These are phyloP conservation scores for Eilema depressum DNA, from an alignment of 2,888 invertebrate genomes.

Conservation along the genomic window DNA sequence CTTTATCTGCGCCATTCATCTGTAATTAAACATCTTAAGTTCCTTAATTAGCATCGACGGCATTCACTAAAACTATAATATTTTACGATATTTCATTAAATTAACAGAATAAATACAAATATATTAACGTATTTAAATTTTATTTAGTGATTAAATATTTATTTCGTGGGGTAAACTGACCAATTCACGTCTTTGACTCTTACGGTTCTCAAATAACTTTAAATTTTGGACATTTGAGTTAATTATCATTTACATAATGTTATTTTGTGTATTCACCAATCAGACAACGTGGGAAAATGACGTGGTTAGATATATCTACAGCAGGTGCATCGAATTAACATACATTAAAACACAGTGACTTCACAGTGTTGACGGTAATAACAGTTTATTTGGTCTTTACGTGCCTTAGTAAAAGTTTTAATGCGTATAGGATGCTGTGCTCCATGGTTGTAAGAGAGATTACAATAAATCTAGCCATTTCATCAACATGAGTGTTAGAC, in stretches of 20 bases:
- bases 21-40: conserved; percentile 17
- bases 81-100: conserved; percentile 20
- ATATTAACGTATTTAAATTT: conserved; percentile 11
- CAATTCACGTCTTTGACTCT: conserved; percentile 18
- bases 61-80: conserved; percentile 12
- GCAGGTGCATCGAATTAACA: conserved; percentile 61
- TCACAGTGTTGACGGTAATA: conserved; percentile 34
- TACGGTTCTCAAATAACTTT: conserved; percentile 28
- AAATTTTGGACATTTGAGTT: conserved; percentile 44
- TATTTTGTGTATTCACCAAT: conserved; percentile 55
- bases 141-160: conserved; percentile 19
- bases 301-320: conserved; percentile 34
- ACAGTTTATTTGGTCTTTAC: conserved; percentile 42
- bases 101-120: conserved; percentile 12
- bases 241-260: conserved; percentile 64
- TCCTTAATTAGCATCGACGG: conserved; percentile 18
- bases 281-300: conserved; percentile 60
- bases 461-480: conserved; percentile 10
- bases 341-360: conserved; percentile 57
- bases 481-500: conserved; percentile 8
- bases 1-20: conserved; percentile 4
- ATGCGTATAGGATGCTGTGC: conserved; percentile 17
- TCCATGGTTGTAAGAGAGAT: conserved; percentile 9
- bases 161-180: conserved; percentile 16
- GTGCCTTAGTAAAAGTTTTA: conserved; percentile 21